Evolutionary conservation across 2,888 invertebrate species (phyloP).

Genomic region (Pandemis cinnamomeana): DNA sequence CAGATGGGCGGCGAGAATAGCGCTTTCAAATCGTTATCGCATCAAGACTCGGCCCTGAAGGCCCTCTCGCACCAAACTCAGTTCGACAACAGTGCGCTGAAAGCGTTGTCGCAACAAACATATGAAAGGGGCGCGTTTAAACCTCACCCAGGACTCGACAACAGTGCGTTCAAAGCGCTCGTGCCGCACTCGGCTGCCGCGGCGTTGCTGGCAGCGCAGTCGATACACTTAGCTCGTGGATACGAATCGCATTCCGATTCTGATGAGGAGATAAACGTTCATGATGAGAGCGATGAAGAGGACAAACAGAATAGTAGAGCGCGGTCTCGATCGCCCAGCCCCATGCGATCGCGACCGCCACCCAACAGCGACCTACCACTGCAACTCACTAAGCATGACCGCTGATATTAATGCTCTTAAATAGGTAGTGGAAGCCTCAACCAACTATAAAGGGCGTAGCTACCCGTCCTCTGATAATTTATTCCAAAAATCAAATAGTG

Average conservation of each 20-base stretch:
- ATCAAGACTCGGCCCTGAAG: constrained; percentile 86
- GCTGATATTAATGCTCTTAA: constrained; percentile 60
- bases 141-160: constrained; percentile 86
- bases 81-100: constrained; percentile 84
- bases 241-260: constrained; percentile 85
- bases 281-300: constrained; percentile 90
- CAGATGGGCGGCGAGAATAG: constrained; percentile 96
- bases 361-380: constrained; percentile 84
- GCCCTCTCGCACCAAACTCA: constrained; percentile 83
- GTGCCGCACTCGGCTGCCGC: constrained; percentile 87
- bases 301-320: constrained; percentile 75
- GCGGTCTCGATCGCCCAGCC: constrained; percentile 78
- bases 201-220: constrained; percentile 81
- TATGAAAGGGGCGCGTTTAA: constrained; percentile 75
- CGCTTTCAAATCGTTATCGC: constrained; percentile 91
- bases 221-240: constrained; percentile 75
- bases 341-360: constrained; percentile 64
- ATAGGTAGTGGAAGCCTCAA: background rate
- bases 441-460: background rate
- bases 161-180: constrained; percentile 93
- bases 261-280: constrained; percentile 94
- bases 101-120: constrained; percentile 75
- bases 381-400: constrained; percentile 90
- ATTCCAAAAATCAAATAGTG: background rate
- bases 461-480: too few species aligned